Conservation (phyloP, 2,113 vertebrate genomes). For the Plecturocebus donacophilus region DNA sequence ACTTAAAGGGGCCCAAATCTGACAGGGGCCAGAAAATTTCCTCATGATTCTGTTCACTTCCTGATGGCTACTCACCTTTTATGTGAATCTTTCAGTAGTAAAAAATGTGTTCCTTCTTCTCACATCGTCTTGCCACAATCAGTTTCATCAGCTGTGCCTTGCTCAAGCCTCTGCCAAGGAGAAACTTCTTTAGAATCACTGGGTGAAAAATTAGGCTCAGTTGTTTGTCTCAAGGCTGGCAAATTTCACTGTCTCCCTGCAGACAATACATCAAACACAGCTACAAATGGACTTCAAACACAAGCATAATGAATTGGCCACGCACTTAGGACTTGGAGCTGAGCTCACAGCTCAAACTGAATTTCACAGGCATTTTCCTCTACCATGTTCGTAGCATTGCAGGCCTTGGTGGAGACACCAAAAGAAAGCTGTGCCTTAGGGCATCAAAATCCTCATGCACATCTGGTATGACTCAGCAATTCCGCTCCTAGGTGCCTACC, state of each 20-base stretch:
- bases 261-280: constrained; percentile 49
- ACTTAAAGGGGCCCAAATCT: background rate
- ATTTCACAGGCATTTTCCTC: background rate
- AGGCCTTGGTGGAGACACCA: background rate
- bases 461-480: background rate
- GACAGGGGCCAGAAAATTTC: background rate
- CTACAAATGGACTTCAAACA: constrained; percentile 10
- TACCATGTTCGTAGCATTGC: background rate
- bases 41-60: constrained; percentile 1
- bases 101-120: constrained; percentile 28
- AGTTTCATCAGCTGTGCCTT: background rate
- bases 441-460: background rate
- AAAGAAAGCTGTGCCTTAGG: background rate
- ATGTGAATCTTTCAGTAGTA: constrained; percentile 28
- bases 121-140: background rate
- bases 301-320: background rate
- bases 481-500: background rate
- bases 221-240: constrained; percentile 33
- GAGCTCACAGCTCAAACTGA: background rate
- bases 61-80: constrained; percentile 14
- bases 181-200: constrained; percentile 15
- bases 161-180: constrained; percentile 20
- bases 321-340: background rate
- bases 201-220: constrained; percentile 44
- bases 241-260: constrained; percentile 38